Evolutionary conservation across 2,113 vertebrate genomes (phyloP), one percentile per base, ranked within the genome.

Genomic region (Sprattus sprattus): DNA sequence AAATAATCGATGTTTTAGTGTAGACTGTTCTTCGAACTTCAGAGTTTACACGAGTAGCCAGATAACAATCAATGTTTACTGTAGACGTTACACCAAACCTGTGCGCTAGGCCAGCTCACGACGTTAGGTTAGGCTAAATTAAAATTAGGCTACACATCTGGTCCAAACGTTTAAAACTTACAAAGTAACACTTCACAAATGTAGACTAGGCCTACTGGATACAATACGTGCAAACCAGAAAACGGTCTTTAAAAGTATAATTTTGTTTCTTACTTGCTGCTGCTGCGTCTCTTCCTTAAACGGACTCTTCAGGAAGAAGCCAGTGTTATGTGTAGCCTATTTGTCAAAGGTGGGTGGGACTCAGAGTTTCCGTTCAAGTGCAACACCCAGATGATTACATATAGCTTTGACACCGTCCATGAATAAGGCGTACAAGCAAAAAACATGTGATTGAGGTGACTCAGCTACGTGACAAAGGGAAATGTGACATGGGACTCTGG

Each of bases 341-440:
- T 16, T 39, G 67, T 32, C 67, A 32, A 75, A 75, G 18, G 67
- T 75, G 67, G 67, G 67, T 75, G 67, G 67, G 67, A 75, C 67
- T 75, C 67, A 75, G 9, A 75, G 25, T 71, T 71, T 71, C 64
- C 67, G 67, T 39, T 32, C 67, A 75, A 32, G 6, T 75, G 67
- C 67, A 32, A 75, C 67, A 39, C 67, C 28, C 67, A 39, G 13
- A 32, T 39, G 39, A 16, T 3, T 75, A 32, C 15, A 13, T 80
- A 45, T 39, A 18, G 39, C 60, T 6, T 83, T 44, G 20, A 64
- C n/a, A 16, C 10, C 0, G 28, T 5, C 67, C 9, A 1, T 39
- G 67, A 13, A 32, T 16, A 39, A 11, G 6, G 3, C 16, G 25
- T 10, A 28, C 25, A 25, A 25, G 25, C 28, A 16, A 39, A 75